These are phyloP conservation scores for Mamestra configurata DNA, from an alignment of 1,140 invertebrate species.

Conservation along the genomic window DNA sequence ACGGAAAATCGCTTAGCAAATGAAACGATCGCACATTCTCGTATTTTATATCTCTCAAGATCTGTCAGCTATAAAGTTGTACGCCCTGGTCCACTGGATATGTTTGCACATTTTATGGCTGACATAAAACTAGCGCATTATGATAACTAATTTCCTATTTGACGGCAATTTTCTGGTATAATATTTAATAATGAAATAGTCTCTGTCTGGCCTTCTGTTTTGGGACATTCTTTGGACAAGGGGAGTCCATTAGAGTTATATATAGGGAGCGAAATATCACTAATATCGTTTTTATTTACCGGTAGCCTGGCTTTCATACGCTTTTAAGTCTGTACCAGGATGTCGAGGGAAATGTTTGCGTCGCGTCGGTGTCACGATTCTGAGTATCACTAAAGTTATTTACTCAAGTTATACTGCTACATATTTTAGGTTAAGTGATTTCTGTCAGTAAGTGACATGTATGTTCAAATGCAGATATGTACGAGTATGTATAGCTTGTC, in stretches of 20 bases:
- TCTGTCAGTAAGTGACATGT: background rate
- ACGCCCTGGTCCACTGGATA: background rate
- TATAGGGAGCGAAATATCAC: conserved; percentile 4
- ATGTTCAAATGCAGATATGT: background rate
- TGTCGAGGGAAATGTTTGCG: conserved; percentile 32
- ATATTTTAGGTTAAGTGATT: conserved; percentile 32
- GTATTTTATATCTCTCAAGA: background rate
- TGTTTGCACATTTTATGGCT: background rate
- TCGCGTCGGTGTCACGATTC: conserved; percentile 12
- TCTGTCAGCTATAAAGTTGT: background rate
- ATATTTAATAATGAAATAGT: conserved; percentile 1
- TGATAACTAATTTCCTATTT: conserved; percentile 13
- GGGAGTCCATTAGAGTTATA: background rate
- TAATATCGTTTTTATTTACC: conserved; percentile 41
- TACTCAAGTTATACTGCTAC: conserved; percentile 12
- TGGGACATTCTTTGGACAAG: background rate
- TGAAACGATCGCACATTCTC: background rate
- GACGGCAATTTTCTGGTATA: background rate
- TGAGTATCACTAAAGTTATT: conserved; percentile 27
- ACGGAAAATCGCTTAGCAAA: background rate
- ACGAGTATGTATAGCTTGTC: background rate
- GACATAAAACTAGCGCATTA: background rate
- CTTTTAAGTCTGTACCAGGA: conserved; percentile 25
- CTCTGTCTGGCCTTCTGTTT: background rate
- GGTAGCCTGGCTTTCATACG: conserved; percentile 28